Base-by-base conservation (phyloP, 1,140 invertebrate species). In the Zaprionus camerounensis region DNA sequence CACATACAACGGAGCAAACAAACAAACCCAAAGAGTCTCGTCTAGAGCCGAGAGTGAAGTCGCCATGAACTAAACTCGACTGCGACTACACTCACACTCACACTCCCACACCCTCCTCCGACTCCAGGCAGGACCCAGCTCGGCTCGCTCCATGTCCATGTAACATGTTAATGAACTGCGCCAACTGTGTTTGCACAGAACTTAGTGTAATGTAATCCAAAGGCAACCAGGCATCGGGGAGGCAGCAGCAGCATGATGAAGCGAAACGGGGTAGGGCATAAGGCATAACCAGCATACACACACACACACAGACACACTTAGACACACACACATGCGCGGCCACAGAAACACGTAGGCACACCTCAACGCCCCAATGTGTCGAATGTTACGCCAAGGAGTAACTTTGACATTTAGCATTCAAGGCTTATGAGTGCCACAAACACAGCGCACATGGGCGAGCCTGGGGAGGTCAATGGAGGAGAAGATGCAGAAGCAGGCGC, bases 331-430 rank as follows among this genome's bases (percentile, higher is more conserved):
- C 53, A 67, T 65, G 28, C 61, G 67, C 56, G 66, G 28, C 49
- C 22, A 65, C 38, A 74, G 38, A 44, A 64, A 38, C 78, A 69
- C 81, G 79, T 73, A 63, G 57, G 70, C 71, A 85, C 78, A 90
- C 84, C 81, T 82, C 79, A 82, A 85, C 81, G 79, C 76, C 76
- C 73, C 79, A 81, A 90, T 90, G 85, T 90, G 85, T 90, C 86
- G 86, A 91, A 91, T 91, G 79, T 90, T 91, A 90, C 85, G 85
- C 85, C 88, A 85, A 90, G 85, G 85, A 91, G 85, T 90, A 90
- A 90, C 85, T 90, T 90, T 90, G 85, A 90, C 85, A 90, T 90
- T 90, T 90, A 90, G 86, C 85, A 90, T 90, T 90, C 85, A 90
- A 90, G 85, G 85, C 85, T 90, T 90, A 90, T 90, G 85, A 90